Conservation (phyloP, 1,140 invertebrate genomes). For the Maniola jurtina region DNA sequence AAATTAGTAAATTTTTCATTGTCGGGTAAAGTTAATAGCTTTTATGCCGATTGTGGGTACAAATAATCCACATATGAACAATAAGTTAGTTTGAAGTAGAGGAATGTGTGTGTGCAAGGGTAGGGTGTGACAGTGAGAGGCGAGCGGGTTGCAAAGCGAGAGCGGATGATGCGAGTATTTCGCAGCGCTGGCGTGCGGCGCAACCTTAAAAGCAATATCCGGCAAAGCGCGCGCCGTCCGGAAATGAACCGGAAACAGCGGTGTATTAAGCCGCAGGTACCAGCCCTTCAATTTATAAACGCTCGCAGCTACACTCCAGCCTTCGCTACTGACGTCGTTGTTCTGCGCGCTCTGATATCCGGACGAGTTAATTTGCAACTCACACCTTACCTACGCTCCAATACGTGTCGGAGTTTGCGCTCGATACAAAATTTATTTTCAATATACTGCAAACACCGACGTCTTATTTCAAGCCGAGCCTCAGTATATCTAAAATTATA, state of each 20-base stretch:
- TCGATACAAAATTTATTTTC: constrained; percentile 20
- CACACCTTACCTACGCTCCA: constrained; percentile 32
- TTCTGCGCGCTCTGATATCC: constrained; percentile 54
- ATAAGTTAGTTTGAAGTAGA: too few species aligned
- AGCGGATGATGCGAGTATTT: constrained; percentile 36
- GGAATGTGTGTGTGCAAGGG: not conserved
- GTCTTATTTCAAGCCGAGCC: constrained; percentile 52
- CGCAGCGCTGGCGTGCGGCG: constrained; percentile 65
- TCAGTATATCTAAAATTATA: constrained; percentile 71
- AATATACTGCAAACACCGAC: constrained; percentile 23
- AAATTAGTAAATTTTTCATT: too few species aligned
- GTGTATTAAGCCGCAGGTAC: constrained; percentile 79
- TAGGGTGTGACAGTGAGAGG: constrained; percentile 24
- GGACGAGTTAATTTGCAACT: constrained; percentile 66
- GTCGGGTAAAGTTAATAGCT: too few species aligned
- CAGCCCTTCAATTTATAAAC: constrained; percentile 78
- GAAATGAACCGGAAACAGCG: constrained; percentile 80
- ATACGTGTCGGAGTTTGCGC: constrained; percentile 11
- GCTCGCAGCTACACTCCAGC: constrained; percentile 63
- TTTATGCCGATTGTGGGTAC: not conserved
- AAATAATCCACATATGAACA: too few species aligned
- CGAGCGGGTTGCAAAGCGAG: constrained; percentile 19
- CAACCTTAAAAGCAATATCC: constrained; percentile 80
- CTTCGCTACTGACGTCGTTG: constrained; percentile 43
- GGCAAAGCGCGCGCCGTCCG: constrained; percentile 71